Evolutionary conservation across 2,888 invertebrate species (phyloP).

Genomic region (Agonopterix heracliana): DNA sequence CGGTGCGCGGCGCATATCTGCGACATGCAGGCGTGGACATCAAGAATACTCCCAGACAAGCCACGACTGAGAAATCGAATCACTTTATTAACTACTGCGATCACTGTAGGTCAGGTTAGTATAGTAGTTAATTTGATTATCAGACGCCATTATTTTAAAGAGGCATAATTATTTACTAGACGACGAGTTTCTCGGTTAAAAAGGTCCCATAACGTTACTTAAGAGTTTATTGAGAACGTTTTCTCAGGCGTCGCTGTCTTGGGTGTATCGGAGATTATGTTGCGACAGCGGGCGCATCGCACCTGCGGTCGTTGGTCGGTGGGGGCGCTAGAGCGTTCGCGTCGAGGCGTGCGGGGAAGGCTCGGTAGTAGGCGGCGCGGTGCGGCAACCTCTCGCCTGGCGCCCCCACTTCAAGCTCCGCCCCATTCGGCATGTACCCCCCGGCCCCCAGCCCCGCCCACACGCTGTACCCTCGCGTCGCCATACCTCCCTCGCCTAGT

Average conservation of each 20-base stretch:
- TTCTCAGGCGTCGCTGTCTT: background rate
- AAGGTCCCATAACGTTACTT: no score
- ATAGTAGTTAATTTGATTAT: no score
- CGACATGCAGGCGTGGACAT: constrained; percentile 33
- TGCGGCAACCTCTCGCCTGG: constrained; percentile 87
- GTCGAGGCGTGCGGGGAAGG: constrained; percentile 93
- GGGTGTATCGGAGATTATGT: no score
- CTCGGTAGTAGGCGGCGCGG: constrained; percentile 83
- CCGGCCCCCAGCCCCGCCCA: constrained; percentile 76
- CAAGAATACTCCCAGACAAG: constrained; percentile 16
- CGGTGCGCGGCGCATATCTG: constrained; percentile 21
- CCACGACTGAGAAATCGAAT: constrained; percentile 15
- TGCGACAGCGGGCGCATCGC: constrained; percentile 22
- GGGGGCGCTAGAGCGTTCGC: constrained; percentile 64
- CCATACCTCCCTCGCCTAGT: constrained; percentile 58
- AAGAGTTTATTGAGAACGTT: background rate
- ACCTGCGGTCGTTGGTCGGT: constrained; percentile 59
- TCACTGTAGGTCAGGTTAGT: no score
- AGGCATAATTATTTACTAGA: no score
- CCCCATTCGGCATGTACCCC: constrained; percentile 58
- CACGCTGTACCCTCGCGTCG: constrained; percentile 62
- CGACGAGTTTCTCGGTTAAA: no score
- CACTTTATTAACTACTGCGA: background rate
- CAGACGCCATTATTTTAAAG: no score
- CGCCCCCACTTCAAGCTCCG: constrained; percentile 89